Evolutionary conservation across 2,113 vertebrate genomes (phyloP), one percentile per base, ranked within the genome.

Genomic region (Corythornis madagascariensis): DNA sequence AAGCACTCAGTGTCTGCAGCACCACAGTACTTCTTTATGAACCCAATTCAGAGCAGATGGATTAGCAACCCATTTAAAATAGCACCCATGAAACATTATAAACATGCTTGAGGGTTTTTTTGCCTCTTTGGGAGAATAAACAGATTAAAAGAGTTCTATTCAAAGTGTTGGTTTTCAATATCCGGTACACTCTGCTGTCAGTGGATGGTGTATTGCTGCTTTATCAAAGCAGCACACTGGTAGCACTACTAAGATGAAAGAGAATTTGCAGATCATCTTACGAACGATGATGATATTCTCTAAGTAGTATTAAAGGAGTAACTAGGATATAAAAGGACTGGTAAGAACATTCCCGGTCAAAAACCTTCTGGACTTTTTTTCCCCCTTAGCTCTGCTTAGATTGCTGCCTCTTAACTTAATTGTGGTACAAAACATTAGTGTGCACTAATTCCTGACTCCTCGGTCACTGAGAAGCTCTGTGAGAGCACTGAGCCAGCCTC

Each of bases 71-170:
- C 74, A 82, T 70, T 69, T 48, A 43, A 79, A 94, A 78, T 1
- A 73, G 50, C 55, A 84, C 55, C 66, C 60, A n/a, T 13, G 66
- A 66, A 90, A 89, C 67, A 33, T n/a, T 59, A 43, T 16, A 70
- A 89, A 82, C 31, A 26, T 7, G 11, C 61, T 87, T 40, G 35
- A 3, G 21, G 52, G 56, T 4, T 8, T 50, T 76, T 83, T 59
- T 77, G 16, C 57, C 84, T 94, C 86, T 93, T 84, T 70, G 70
- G 86, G 86, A 86, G 88, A 93, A 90, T 52, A 24, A 83, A 64
- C 29, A 10, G 4, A 84, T 82, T 74, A 72, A 64, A 38, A 67
- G 65, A 90, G 19, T 3, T 31, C 72, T 77, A 11, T 38, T 74
- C 69, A 42, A 50, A 52, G 81, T 3, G 12, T 2, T 90, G 65